Base-by-base conservation (phyloP, 2,113 vertebrate genomes). In the Toxotes jaculatrix region DNA sequence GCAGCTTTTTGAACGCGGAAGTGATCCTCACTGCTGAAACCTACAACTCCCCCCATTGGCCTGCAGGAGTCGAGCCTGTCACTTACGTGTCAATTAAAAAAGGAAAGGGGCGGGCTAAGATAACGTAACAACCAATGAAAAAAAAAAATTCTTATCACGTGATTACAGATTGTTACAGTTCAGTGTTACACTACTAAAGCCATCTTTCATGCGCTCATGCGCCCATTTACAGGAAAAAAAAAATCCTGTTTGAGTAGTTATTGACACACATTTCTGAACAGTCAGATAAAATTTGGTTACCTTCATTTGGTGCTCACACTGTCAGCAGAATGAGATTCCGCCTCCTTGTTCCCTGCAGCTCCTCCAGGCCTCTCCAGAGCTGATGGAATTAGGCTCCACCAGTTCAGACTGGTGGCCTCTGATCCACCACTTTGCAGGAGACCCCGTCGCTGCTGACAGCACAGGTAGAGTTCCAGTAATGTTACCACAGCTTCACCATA, bases 361-460 rank as follows among this genome's bases (percentile, higher is more conserved):
- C 34, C 92, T 97, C 62, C 96, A 97, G 89, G 93, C 93, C 13
- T 98, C 96, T 63, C 93, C 95, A 78, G 96, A 98, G 68, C 7
- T 95, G 3, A 93, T 97, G 71, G 96, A 97, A 67, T 84, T 91
- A 1, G 94, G 11, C 64, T 94, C 89, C 42, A 84, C 94, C 57
- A 92, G 91, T 67, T 93, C 93, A 62, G 95, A 96, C 88, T 96
- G 93, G 88, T 94, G 93, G 71, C 87, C 90, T 38, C 63, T 91
- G 69, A 68, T 64, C 81, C 94, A 93, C 16, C 95, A 92, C 75
- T 86, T 89, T 4, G 69, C 85, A 7, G 93, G 89, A 78, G 95
- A 94, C 59, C 77, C 38, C 2, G 63, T 90, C 0, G 53, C 90
- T 32, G 55, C 86, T 16, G 94, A 92, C 59, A 89, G 92, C 6